Evolutionary conservation across 2,888 invertebrate genomes (phyloP), one percentile per base, ranked within the genome.

Genomic region (Salpingus planirostris): DNA sequence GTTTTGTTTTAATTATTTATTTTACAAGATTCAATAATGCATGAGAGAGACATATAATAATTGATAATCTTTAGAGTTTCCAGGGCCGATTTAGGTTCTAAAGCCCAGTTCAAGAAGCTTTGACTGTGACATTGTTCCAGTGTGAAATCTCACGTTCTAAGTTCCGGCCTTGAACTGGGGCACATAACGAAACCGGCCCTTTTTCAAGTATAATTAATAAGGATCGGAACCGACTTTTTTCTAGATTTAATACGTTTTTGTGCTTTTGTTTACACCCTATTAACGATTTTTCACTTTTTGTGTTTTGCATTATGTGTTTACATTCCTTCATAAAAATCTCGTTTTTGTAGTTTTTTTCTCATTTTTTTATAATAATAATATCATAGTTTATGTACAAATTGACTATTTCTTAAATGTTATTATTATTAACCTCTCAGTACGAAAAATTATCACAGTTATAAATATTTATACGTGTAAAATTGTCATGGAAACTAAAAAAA

Each of bases 401-500:
- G 60, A 60, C 60, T 60, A 60, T 52, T 47, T 52, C 46, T 49
- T 50, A 49, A 46, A 46, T 49, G 42, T 44, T 36, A 34, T 39
- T n/a, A n/a, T n/a, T 38, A 47, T 49, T 51, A 49, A 51, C 46
- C 51, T 51, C 49, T 60, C 59, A 60, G 60, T 62, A 62, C 57
- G 57, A 60, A 59, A 56, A 58, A 60, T 59, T 62, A 60, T 62
- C 61, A 62, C 61, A 61, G 61, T 57, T 59, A 58, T 36, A 36
- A 54, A 59, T 48, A 53, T 40, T 46, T 48, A 46, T 40, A 45
- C 41, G 42, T 50, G 37, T 40, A 36, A 26, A 33, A 31, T 29
- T 31, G 28, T 28, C 27, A n/a, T 21, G 28, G 26, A 33, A 40
- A 43, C 44, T 38, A 42, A 46, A 46, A 48, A 46, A 40, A 49